A percentile compares a stretch with the other conserved stretches of the same genome.
Conservation (phyloP, 2,113 vertebrate genomes). For the Galbula dea region DNA sequence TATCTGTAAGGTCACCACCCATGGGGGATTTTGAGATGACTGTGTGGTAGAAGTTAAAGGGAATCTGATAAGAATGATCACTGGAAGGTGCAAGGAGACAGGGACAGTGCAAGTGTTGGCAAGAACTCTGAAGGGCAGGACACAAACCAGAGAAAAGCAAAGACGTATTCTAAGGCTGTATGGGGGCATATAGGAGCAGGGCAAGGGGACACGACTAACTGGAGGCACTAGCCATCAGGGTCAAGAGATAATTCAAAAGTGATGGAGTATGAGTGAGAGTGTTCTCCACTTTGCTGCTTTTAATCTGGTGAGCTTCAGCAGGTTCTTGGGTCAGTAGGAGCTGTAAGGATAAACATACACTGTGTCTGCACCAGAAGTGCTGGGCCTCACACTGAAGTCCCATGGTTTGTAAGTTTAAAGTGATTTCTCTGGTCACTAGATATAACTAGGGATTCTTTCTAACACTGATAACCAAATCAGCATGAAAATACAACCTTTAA, state of each 20-base stretch:
- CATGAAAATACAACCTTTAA: background rate
- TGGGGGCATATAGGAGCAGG: background rate
- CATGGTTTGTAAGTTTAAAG: fast-evolving
- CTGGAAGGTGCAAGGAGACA: background rate
- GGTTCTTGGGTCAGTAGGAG: background rate
- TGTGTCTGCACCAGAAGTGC: background rate
- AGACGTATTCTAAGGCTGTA: background rate
- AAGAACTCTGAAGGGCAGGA: background rate
- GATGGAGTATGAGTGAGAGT: background rate
- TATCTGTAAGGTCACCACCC: background rate
- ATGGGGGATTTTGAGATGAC: background rate
- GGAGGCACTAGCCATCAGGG: background rate
- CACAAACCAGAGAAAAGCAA: background rate
- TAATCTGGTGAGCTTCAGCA: background rate
- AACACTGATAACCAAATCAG: background rate
- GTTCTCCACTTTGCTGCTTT: background rate
- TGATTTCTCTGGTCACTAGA: background rate
- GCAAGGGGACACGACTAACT: background rate
- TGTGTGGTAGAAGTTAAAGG: background rate
- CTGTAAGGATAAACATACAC: background rate
- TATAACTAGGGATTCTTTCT: background rate
- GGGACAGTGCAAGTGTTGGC: background rate
- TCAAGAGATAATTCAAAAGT: background rate
- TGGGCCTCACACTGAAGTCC: background rate
- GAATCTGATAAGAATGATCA: background rate